Base-by-base conservation (phyloP, 1,140 invertebrate genomes). In the Pseudomyrmex pallidus region DNA sequence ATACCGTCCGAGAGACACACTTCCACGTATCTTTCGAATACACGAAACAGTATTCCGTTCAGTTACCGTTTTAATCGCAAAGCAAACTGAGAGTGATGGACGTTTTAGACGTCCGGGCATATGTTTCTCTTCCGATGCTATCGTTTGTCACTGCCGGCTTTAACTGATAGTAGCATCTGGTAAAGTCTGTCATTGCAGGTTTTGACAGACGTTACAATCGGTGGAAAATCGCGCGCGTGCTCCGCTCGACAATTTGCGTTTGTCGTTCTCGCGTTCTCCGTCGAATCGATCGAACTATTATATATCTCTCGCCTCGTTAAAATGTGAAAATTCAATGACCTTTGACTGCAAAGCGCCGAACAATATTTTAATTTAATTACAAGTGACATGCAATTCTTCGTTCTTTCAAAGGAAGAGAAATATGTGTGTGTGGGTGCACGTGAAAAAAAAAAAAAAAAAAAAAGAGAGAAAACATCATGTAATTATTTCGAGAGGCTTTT, bases 151-250 rank as follows among this genome's bases (percentile, higher is more conserved):
- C 76, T 80, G 76, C 66, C 66, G 76, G 76, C 44, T 80, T 80
- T 80, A 80, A 80, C 76, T 70, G 76, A 80, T 80, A 80, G 76
- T 59, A 80, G 76, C 66, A 80, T 80, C 76, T 80, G 76, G 76
- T 70, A 80, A 80, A 80, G 76, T 80, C 76, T 80, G 76, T 80
- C 76, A 80, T 80, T 80, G 76, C 76, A 80, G 76, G 76, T 80
- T 80, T 80, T 80, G 76, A 80, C 76, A 80, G 66, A 80, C 76
- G 76, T 80, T 80, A 80, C 76, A 80, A 80, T 80, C 76, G 66
- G 76, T 70, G 57, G 63, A 80, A 78, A 78, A 70, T 80, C 76
- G 54, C 35, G 48, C 76, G 44, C 35, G 48, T 64, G 44, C 20
- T 59, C 59, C 64, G 68, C 52, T 54, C 76, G 64, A 78, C 74